Percentiles rank a stretch among this genome's conserved stretches.
These are phyloP conservation scores for Tridacna crocea DNA, from an alignment of 2,888 invertebrate species.

Conservation along the genomic window DNA sequence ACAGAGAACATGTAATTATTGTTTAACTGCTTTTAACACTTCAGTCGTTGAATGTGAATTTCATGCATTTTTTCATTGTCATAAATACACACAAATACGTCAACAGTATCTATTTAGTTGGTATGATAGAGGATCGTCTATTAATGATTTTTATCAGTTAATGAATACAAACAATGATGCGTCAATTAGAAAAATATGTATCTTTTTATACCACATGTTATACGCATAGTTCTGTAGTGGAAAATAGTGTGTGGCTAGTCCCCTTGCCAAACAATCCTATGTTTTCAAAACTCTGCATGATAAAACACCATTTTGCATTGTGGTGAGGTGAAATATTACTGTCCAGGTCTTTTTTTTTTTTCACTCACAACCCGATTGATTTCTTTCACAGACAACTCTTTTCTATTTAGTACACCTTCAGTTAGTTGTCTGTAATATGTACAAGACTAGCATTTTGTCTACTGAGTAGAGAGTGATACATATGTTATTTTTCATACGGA, in stretches of 20 bases:
- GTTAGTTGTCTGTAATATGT: too few species aligned
- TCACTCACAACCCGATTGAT: neutral
- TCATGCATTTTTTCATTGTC: conserved; percentile 30
- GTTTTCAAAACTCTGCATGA: too few species aligned
- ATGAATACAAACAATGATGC: conserved; percentile 3
- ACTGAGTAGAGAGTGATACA: too few species aligned
- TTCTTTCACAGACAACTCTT: neutral
- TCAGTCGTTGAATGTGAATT: conserved; percentile 18
- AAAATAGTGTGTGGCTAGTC: neutral
- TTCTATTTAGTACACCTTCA: neutral
- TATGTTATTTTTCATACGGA: too few species aligned
- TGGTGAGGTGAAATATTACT: neutral
- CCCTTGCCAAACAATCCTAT: neutral
- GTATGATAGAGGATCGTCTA: neutral
- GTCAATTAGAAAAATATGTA: neutral
- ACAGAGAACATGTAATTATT: conserved; percentile 17
- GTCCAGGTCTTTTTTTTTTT: neutral
- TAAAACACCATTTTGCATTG: too few species aligned
- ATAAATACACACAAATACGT: conserved; percentile 4
- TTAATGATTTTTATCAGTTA: conserved; percentile 1
- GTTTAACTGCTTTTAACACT: neutral
- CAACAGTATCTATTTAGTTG: conserved; percentile 1
- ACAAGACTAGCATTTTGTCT: too few species aligned
- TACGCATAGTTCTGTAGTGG: neutral
- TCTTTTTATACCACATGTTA: conserved; percentile 2